Base-by-base conservation (phyloP, 2,113 vertebrate genomes). In the Heloderma charlesbogerti region DNA sequence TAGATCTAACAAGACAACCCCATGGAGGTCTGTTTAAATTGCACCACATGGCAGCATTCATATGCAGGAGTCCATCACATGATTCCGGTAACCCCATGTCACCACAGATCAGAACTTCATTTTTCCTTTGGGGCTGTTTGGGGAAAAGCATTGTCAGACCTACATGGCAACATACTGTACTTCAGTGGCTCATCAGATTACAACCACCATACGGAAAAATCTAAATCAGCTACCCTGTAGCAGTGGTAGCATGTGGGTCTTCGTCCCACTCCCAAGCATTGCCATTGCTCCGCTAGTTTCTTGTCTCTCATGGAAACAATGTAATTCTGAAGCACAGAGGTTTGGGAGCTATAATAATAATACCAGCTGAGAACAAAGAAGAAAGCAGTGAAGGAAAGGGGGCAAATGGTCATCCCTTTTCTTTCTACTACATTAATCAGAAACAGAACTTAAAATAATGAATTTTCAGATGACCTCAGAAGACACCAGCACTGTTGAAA, bases 311-410 rank as follows among this genome's bases (percentile, higher is more conserved):
- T 51, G 31, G 9, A 71, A 87, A 94, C 18, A 18, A 29, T 79
- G 0, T 20, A 90, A 60, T 91, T 90, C 89, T 92, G 85, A 87
- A 93, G 60, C 2, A 2, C 4, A 79, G 16, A 75, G 27, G 6
- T 90, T 90, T 89, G 77, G 95, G 20, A 88, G 89, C 77, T 92
- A 90, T 89, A 90, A 71, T 93, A 91, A 90, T 89, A 90, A 71
- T 93, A 91, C 90, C 69, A 94, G 81, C 82, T 3, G 13, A 25
- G 72, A 91, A 85, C 60, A 94, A 94, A 94, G n/a, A 72, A 92
- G 88, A 29, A n/a, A 87, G 2, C 2, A 84, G 57, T 84, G 63
- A 48, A 91, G 81, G 8, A 1, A 80, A 71, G 88, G 27, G 51
- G 86, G 10, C 1, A 91, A 71, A 71, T 40, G 15, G 12, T 78